Conservation (phyloP, 2,797 vertebrate species). For the Pithecia hirsuta region DNA sequence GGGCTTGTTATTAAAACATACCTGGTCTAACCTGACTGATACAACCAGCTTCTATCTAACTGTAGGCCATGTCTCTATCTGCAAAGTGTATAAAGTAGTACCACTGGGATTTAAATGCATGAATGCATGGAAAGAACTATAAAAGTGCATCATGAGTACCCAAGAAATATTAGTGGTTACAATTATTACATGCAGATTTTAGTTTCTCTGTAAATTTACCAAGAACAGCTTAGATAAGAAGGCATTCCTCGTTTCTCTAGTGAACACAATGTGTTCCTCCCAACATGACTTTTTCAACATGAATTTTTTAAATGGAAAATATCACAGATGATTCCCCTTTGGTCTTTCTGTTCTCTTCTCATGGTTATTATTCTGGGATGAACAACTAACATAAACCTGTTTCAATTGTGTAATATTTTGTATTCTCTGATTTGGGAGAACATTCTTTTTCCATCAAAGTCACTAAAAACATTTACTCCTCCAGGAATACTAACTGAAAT, state of each 20-base stretch:
- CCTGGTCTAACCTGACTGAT: neutral
- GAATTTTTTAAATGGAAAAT: neutral
- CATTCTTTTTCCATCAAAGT: constrained; percentile 32
- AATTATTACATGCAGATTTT: neutral
- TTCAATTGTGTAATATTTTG: neutral
- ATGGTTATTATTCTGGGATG: neutral
- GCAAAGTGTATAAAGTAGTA: too few species aligned
- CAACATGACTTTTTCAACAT: neutral
- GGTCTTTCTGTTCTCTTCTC: neutral
- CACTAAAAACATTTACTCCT: neutral
- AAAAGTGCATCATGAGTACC: neutral
- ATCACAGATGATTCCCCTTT: neutral
- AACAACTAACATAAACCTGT: neutral
- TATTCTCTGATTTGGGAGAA: neutral
- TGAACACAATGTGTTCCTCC: neutral
- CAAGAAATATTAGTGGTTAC: neutral
- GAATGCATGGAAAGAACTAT: too few species aligned
- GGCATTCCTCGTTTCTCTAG: neutral
- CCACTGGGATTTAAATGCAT: neutral
- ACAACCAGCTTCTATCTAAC: neutral
- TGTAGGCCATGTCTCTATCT: fast-evolving
- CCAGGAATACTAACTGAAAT: neutral
- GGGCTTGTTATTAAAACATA: neutral
- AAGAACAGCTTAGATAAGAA: neutral
- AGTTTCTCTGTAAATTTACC: neutral